Conservation (phyloP, 2,888 invertebrate genomes). For the Apamea sordens region DNA sequence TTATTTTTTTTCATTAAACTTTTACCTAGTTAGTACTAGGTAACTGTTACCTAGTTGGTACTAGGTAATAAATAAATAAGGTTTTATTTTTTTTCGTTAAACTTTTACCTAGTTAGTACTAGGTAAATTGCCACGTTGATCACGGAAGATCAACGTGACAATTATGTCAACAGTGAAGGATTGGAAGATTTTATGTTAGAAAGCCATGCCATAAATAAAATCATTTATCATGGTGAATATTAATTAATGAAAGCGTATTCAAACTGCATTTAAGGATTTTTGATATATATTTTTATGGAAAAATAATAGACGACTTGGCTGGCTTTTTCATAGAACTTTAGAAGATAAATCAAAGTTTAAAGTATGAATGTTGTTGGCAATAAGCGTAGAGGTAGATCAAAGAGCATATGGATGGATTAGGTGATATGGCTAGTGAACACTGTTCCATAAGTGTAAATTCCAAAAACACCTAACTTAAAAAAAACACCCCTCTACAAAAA, state of each 20-base stretch:
- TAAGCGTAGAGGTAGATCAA: neutral
- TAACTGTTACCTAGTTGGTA: too few species aligned
- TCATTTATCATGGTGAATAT: neutral
- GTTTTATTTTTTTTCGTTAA: too few species aligned
- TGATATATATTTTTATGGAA: neutral
- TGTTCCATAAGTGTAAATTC: neutral
- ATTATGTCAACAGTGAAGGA: neutral
- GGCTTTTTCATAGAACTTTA: neutral
- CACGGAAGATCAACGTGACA: neutral
- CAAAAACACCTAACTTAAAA: too few species aligned
- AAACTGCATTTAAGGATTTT: neutral
- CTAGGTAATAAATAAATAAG: too few species aligned
- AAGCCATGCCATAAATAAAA: too few species aligned
- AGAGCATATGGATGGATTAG: neutral
- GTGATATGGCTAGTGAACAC: neutral
- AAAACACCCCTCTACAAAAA: neutral
- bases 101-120: too few species aligned
- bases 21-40: too few species aligned
- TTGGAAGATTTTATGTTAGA: neutral
- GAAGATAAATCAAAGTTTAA: neutral
- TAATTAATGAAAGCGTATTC: neutral
- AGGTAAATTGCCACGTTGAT: too few species aligned
- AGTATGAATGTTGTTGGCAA: neutral
- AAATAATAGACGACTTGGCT: too few species aligned
- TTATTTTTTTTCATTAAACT: too few species aligned